Conservation (phyloP, 2,113 vertebrate species). For the Cyanoramphus novaezelandiae region DNA sequence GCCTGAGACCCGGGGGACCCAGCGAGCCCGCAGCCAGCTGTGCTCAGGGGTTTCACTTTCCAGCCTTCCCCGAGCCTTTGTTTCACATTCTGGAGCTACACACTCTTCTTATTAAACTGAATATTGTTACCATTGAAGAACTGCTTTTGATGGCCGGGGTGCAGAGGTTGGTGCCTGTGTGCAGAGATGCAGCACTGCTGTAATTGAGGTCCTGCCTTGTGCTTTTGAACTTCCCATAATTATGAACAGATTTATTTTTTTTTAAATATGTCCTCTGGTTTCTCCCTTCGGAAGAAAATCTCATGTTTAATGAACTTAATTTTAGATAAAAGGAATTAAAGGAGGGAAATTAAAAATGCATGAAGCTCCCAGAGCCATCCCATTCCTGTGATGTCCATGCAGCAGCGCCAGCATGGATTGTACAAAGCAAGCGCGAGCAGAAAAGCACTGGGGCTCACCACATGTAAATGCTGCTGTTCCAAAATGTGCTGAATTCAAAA, state of each 20-base stretch:
- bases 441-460: background rate
- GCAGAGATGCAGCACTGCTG: background rate
- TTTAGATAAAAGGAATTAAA: slow-evolving; percentile 61
- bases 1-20: background rate
- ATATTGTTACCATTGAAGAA: background rate
- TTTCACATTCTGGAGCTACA: background rate
- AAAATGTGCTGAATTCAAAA: slow-evolving; percentile 12
- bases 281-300: slow-evolving; percentile 37
- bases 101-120: rapidly evolving
- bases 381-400: slow-evolving; percentile 38
- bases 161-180: background rate
- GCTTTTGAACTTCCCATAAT: background rate
- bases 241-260: background rate
- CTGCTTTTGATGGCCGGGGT: background rate
- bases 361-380: slow-evolving; percentile 32
- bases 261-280: background rate
- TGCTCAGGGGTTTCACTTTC: background rate
- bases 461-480: background rate
- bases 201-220: background rate
- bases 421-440: slow-evolving; percentile 12
- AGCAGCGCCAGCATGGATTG: background rate
- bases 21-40: background rate
- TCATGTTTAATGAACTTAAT: slow-evolving; percentile 46
- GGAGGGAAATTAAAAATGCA: slow-evolving; percentile 59
- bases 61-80: background rate